Percentiles rank a stretch among this genome's conserved stretches.
Conservation (phyloP, 2,888 invertebrate species). For the Gasteruption jaculator region DNA sequence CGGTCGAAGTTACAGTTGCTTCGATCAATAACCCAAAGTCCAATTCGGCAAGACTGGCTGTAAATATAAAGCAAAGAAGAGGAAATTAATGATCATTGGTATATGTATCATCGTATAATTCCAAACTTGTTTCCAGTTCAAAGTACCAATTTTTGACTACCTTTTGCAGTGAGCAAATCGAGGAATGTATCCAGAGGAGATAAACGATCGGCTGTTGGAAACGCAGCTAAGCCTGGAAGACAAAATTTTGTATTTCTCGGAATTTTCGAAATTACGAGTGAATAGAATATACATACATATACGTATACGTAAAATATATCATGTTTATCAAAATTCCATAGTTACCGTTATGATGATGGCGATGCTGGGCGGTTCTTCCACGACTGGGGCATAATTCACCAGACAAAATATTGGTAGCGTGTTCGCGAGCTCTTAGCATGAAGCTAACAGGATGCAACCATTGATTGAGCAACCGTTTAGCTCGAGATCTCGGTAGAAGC, state of each 20-base stretch:
- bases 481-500: slow-evolving; percentile 71
- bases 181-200: slow-evolving; percentile 82
- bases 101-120: slow-evolving; percentile 1
- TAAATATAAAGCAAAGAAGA: slow-evolving; percentile 31
- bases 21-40: slow-evolving; percentile 83
- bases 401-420: slow-evolving; percentile 74
- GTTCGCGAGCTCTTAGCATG: slow-evolving; percentile 74
- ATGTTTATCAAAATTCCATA: slow-evolving; percentile 10
- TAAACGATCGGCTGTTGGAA: slow-evolving; percentile 67
- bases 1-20: slow-evolving; percentile 68
- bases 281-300: not conserved
- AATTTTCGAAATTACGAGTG: slow-evolving; percentile 7
- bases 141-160: slow-evolving; percentile 31
- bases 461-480: slow-evolving; percentile 70
- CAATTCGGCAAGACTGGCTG: slow-evolving; percentile 76
- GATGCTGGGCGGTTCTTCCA: slow-evolving; percentile 41
- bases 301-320: not conserved
- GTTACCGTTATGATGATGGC: slow-evolving; percentile 43
- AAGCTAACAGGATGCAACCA: slow-evolving; percentile 76
- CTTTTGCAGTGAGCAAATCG: slow-evolving; percentile 78
- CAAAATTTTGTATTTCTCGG: slow-evolving; percentile 6
- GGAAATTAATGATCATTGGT: slow-evolving; percentile 6
- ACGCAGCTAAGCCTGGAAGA: slow-evolving; percentile 64
- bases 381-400: slow-evolving; percentile 56
- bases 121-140: slow-evolving; percentile 1